Conservation (phyloP, 1,140 invertebrate species). For the Nautilus pompilius region DNA sequence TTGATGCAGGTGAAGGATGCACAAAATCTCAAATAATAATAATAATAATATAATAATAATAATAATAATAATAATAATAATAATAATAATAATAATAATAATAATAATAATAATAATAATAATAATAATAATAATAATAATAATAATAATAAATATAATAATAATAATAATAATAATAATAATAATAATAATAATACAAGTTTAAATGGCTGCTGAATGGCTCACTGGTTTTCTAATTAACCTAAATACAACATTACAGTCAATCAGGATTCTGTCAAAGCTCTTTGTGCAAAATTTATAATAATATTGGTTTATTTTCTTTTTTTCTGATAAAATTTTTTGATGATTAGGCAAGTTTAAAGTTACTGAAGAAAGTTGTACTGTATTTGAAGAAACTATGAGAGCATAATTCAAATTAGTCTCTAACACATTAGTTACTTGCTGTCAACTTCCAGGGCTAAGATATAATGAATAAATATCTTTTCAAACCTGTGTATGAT, state of each 20-base stretch:
- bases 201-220: not conserved
- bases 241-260: not conserved
- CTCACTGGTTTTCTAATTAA: not conserved
- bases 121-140: not conserved
- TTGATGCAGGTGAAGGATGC: not conserved
- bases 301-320: too few relatives aligned
- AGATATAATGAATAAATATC: too few relatives aligned
- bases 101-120: conserved; percentile 2
- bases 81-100: conserved; percentile 2
- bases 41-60: conserved; percentile 8
- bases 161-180: conserved; percentile 2
- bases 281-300: too few relatives aligned
- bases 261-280: too few relatives aligned
- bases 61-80: conserved; percentile 9
- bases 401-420: too few relatives aligned
- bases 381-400: too few relatives aligned
- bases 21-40: not conserved
- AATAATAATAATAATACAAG: not conserved
- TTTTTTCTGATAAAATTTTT: too few relatives aligned
- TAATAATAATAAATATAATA: not conserved
- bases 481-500: too few relatives aligned
- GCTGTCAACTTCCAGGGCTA: too few relatives aligned
- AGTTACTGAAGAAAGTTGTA: too few relatives aligned
- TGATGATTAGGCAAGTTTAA: too few relatives aligned
- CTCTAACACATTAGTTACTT: too few relatives aligned